Base-by-base conservation (phyloP, 2,888 invertebrate species). In the Lathronympha strigana region DNA sequence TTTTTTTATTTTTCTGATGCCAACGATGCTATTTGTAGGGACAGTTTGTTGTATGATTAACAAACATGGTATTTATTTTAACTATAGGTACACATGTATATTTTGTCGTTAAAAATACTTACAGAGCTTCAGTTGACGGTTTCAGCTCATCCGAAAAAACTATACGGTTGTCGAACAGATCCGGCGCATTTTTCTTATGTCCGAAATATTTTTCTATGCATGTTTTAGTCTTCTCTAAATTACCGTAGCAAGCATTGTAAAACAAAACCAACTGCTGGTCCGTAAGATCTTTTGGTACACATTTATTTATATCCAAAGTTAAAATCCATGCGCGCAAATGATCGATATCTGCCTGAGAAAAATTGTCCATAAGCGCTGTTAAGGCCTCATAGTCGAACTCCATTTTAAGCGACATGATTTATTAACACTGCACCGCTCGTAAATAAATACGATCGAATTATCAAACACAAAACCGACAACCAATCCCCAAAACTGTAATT, bases 181-280 rank as follows among this genome's bases (percentile, higher is more conserved):
- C 94, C 0, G 95, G 94, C 0, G 92, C 89, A 70, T 92, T 93
- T 71, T 92, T 92, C 69, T 94, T 92, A 61, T 93, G 83, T 33
- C 87, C 87, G 76, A 94, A 95, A 83, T 94, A 95, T 66, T 91
- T 91, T 71, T 93, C 90, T 72, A 95, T 94, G 72, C 95, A 95
- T n/a, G 79, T 84, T 76, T 94, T 93, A 0, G 93, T 93, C 58
- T 90, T 92, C 13, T 93, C 93, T 72, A 93, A 74, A 43, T 94
- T 88, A 63, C 92, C 94, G 67, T 94, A 93, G 80, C 95, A 95
- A 53, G 95, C 94, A 74, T 95, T 92, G 71, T 94, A 92, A 76
- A 95, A 95, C 47, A 94, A 80, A 31, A 94, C 91, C 61, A 95
- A 85, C 79, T 95, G 94, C 81, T 95, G 94, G 71, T 94, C 93